phyloP scores from a whole-genome alignment of 2,797 vertebrate genomes.

The Squalus acanthias region DNA sequence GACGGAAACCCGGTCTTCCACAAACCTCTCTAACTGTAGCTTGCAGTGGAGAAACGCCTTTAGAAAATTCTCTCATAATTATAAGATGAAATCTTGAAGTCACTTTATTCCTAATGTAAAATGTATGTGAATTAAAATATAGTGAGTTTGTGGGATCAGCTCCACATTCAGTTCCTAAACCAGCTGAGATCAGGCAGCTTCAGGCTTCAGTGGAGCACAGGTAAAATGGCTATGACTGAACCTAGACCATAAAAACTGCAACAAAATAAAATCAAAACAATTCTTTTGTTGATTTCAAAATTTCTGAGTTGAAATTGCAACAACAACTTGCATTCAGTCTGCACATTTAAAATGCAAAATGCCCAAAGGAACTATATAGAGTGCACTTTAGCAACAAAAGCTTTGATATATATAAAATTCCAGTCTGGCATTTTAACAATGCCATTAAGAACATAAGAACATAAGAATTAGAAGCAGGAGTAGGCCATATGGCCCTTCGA shows the following conservation, averaged over 20 bases:
- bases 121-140: conserved; percentile 23
- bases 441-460: background rate
- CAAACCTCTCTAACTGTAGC: background rate
- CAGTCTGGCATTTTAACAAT: background rate
- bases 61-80: conserved; percentile 1
- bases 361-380: background rate
- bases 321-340: background rate
- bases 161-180: background rate
- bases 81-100: conserved; percentile 23
- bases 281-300: background rate
- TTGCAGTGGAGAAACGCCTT: conserved; percentile 2
- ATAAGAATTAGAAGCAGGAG: too few species aligned
- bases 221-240: too few species aligned
- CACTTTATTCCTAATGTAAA: background rate
- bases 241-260: background rate
- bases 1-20: background rate
- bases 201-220: background rate
- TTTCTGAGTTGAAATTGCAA: background rate
- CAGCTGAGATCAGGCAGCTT: background rate
- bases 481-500: too few species aligned
- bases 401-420: background rate
- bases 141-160: background rate
- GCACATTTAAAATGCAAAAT: background rate
- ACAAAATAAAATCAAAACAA: background rate
- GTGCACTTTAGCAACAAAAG: background rate